Evolutionary conservation across 2,113 vertebrate species (phyloP).

Genomic region (Propithecus coquereli): DNA sequence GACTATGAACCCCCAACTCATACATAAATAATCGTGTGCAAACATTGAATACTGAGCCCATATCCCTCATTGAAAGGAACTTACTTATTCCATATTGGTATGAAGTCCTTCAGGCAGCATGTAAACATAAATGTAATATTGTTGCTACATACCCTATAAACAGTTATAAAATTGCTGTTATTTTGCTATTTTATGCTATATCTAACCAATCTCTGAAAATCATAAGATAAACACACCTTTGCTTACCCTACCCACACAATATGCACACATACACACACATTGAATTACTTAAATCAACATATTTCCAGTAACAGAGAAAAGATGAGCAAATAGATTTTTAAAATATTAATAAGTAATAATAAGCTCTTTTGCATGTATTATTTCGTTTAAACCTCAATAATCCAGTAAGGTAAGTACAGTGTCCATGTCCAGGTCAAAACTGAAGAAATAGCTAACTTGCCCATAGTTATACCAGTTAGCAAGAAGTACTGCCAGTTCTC

Average conservation of each 20-base stretch:
- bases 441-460: neutral
- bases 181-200: slow-evolving; percentile 58
- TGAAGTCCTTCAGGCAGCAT: slow-evolving; percentile 74
- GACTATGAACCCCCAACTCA: slow-evolving; percentile 62
- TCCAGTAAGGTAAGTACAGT: neutral
- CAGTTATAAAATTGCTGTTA: slow-evolving; percentile 59
- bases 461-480: neutral
- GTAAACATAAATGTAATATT: slow-evolving; percentile 74
- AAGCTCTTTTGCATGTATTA: neutral
- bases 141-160: slow-evolving; percentile 61
- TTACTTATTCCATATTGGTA: slow-evolving; percentile 60
- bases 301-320: slow-evolving; percentile 16
- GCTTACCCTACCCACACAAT: rapidly evolving
- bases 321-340: neutral
- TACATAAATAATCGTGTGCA: slow-evolving; percentile 76
- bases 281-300: neutral
- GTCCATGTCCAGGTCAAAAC: neutral
- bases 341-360: neutral
- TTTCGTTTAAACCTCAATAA: neutral
- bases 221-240: neutral
- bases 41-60: slow-evolving; percentile 56
- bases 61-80: slow-evolving; percentile 80
- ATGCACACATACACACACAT: neutral
- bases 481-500: neutral
- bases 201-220: slow-evolving; percentile 39